Conservation (phyloP, 2,888 invertebrate genomes). For the Cataglyphis livida region DNA sequence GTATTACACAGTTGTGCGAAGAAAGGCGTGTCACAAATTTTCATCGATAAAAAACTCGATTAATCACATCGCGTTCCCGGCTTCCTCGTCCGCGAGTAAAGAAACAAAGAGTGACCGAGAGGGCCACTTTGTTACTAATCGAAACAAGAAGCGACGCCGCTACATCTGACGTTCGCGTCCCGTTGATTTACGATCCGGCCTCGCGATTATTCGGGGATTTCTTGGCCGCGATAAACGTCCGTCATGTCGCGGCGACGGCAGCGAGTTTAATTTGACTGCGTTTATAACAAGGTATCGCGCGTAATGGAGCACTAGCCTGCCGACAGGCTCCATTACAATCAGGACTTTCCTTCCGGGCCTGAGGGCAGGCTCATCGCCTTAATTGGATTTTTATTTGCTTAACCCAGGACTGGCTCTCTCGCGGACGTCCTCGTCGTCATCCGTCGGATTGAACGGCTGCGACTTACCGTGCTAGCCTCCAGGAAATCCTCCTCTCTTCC, state of each 20-base stretch:
- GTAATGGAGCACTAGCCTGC: constrained; percentile 67
- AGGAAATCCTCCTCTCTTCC: constrained; percentile 12
- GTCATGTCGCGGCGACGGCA: constrained; percentile 52
- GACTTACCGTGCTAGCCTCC: constrained; percentile 42
- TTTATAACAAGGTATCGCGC: constrained; percentile 58
- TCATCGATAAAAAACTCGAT: constrained; percentile 51
- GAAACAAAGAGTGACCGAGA: constrained; percentile 21
- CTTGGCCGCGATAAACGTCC: constrained; percentile 52
- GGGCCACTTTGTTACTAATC: constrained; percentile 44
- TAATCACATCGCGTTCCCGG: constrained; percentile 31
- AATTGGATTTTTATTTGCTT: constrained; percentile 79
- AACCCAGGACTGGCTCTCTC: constrained; percentile 54
- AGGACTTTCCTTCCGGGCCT: constrained; percentile 64
- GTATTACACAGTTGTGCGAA: constrained; percentile 29
- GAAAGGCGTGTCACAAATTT: constrained; percentile 31
- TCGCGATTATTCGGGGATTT: constrained; percentile 52
- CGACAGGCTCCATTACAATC: constrained; percentile 62
- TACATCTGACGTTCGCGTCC: constrained; percentile 37
- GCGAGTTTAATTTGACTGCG: constrained; percentile 57
- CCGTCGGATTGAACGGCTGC: constrained; percentile 19
- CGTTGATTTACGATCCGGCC: constrained; percentile 46
- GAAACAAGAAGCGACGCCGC: constrained; percentile 27
- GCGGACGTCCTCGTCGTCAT: constrained; percentile 19
- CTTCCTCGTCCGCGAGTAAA: background rate
- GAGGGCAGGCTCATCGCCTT: constrained; percentile 63